phyloP scores from a whole-genome alignment of 1,140 invertebrate species.

The Bombus confusus region DNA sequence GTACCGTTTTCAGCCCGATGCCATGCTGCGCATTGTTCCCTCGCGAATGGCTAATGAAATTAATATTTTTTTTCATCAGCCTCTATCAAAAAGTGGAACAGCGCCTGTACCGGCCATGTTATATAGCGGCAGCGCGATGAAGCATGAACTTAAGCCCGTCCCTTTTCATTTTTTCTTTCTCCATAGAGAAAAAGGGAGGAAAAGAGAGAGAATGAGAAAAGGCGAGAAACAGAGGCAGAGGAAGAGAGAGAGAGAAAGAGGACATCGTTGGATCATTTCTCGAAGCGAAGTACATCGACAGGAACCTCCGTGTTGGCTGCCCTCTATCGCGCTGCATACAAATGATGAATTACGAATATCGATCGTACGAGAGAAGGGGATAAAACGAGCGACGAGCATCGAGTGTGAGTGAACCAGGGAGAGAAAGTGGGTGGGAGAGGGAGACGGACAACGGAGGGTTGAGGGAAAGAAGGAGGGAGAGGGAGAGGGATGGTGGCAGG shows the following conservation, averaged over 20 bases:
- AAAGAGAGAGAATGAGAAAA: not conserved
- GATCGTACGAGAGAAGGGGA: constrained; percentile 68
- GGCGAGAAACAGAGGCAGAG: not conserved
- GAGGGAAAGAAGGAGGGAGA: not conserved
- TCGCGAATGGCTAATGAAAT: constrained; percentile 66
- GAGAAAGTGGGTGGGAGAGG: not conserved
- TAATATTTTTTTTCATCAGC: constrained; percentile 51
- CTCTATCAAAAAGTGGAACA: constrained; percentile 31
- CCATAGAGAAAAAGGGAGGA: not conserved
- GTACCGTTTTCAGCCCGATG: constrained; percentile 31
- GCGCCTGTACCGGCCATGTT: not conserved
- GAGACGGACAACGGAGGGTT: not conserved
- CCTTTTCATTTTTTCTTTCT: constrained; percentile 21
- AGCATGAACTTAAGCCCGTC: constrained; percentile 32
- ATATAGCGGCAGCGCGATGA: constrained; percentile 13
- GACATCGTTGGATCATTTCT: constrained; percentile 68
- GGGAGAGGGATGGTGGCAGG: not conserved
- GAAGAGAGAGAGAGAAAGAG: not conserved
- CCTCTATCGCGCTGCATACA: constrained; percentile 79
- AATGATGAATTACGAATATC: constrained; percentile 82
- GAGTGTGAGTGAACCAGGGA: constrained; percentile 17
- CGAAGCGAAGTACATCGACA: constrained; percentile 57
- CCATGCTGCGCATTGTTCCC: constrained; percentile 41
- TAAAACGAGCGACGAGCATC: constrained; percentile 22
- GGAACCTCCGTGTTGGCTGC: constrained; percentile 64